phyloP scores from a whole-genome alignment of 2,888 invertebrate genomes.

The Aphrophora alni region DNA sequence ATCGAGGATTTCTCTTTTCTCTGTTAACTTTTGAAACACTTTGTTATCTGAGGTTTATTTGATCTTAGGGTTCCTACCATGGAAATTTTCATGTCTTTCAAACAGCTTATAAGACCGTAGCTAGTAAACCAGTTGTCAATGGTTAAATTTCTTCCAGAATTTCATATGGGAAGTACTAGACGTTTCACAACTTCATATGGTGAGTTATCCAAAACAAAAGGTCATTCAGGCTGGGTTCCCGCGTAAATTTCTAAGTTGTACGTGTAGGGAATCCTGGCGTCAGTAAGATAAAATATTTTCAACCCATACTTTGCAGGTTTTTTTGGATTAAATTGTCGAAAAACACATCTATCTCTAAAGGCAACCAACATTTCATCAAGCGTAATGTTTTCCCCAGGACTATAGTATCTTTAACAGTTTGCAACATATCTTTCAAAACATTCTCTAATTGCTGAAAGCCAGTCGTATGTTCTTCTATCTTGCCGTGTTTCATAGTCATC shows the following conservation, averaged over 20 bases:
- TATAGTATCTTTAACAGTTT: slow-evolving; percentile 45
- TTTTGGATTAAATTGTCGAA: slow-evolving; percentile 50
- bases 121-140: slow-evolving; percentile 4
- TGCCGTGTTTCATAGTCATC: slow-evolving; percentile 38
- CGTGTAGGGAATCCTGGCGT: slow-evolving; percentile 39
- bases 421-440: slow-evolving; percentile 51
- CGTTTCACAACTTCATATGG: slow-evolving; percentile 40
- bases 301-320: slow-evolving; percentile 53
- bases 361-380: slow-evolving; percentile 50
- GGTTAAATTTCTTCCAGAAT: too few species aligned
- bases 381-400: slow-evolving; percentile 45
- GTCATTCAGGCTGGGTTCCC: slow-evolving; percentile 41
- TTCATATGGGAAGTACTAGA: slow-evolving; percentile 32
- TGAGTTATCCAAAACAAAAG: slow-evolving; percentile 35
- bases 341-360: slow-evolving; percentile 49
- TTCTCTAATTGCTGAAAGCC: slow-evolving; percentile 49
- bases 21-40: background rate
- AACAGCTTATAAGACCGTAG: background rate
- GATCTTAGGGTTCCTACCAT: slow-evolving; percentile 5
- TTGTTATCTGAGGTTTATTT: background rate
- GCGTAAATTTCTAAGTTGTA: slow-evolving; percentile 42
- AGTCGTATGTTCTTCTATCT: slow-evolving; percentile 46
- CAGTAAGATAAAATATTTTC: slow-evolving; percentile 50
- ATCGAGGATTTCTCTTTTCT: slow-evolving; percentile 8
- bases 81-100: background rate